Evolutionary conservation across 1,140 invertebrate species (phyloP), one percentile per base, ranked within the genome.

Genomic region (Trachymyrmex cornetzi): DNA sequence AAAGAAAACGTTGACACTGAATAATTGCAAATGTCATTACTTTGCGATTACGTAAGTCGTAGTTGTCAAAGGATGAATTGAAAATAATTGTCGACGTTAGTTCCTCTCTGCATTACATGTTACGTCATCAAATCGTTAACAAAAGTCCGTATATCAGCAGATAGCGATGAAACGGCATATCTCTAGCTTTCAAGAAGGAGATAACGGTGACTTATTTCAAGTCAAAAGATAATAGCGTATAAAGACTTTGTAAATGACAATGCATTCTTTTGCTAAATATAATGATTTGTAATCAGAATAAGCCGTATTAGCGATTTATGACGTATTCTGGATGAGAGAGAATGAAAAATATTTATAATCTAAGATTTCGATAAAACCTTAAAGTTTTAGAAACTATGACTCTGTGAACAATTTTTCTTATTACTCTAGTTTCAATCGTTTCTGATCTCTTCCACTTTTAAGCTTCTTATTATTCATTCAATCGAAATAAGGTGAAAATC

Each of bases 131-230:
- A 48, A 71, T 81, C 22, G 16, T 81, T 72, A 57, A 59, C 64
- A 71, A 72, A 80, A 81, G 50, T 57, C 50, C 16, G 53, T 19
- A 48, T 74, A 75, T 84, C 80, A 44, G 55, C 55, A 44, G 69
- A 84, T 84, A 84, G 34, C 64, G 59, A 66, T 34, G 27, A 79
- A 7, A 50, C 24, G 34, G 30, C 64, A 22, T 64, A 80, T 74
- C 55, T 82, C 24, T 74, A 34, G 30, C 12, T 19, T 80, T 66
- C 30, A 16, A 16, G 6, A 7, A 12, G 11, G 7, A 74, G 80
- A 84, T 84, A 84, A 84, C 69, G 53, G 9, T 11, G 38, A 34
- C 24, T 82, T 30, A 12, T 24, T 81, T 44, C 24, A 72, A 61
- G 27, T 61, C 9, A 12, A 74, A 63, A 30, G 38, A 74, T 14